These are phyloP conservation scores for Atractosteus spatula DNA, from an alignment of 2,113 vertebrate genomes.

Conservation along the genomic window DNA sequence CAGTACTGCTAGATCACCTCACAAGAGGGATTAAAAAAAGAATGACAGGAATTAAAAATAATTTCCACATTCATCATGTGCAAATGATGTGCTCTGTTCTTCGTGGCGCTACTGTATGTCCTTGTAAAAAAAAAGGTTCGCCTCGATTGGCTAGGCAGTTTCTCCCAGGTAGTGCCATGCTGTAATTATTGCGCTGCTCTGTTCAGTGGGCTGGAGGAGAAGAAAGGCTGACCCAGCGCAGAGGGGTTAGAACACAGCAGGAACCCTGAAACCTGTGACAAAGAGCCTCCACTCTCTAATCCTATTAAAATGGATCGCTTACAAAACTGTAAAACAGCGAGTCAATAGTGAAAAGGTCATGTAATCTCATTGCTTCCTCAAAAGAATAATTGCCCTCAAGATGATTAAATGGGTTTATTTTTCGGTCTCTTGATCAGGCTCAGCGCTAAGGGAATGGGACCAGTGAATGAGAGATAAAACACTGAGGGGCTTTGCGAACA, in stretches of 20 bases:
- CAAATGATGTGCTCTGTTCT: not conserved
- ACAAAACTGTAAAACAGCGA: slow-evolving; percentile 48
- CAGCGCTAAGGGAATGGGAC: slow-evolving; percentile 33
- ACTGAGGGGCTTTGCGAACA: not conserved
- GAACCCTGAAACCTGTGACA: slow-evolving; percentile 24
- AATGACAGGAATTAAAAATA: slow-evolving; percentile 29
- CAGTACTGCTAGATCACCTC: not conserved
- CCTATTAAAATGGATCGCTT: slow-evolving; percentile 59
- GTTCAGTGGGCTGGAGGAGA: slow-evolving; percentile 16
- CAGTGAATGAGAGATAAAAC: slow-evolving; percentile 23
- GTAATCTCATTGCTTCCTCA: slow-evolving; percentile 58
- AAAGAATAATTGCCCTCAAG: slow-evolving; percentile 52
- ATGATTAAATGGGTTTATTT: slow-evolving; percentile 50
- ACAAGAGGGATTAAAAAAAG: slow-evolving; percentile 22
- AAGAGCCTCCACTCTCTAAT: slow-evolving; percentile 46
- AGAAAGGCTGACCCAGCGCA: slow-evolving; percentile 18
- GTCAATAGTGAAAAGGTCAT: slow-evolving; percentile 48
- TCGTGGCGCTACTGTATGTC: not conserved
- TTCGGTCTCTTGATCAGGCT: slow-evolving; percentile 50
- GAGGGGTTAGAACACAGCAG: slow-evolving; percentile 26
- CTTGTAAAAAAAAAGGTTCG: too few relatives aligned
- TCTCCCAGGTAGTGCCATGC: not conserved
- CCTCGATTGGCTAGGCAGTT: not conserved
- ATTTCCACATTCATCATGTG: not conserved
- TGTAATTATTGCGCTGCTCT: slow-evolving; percentile 13